Conservation (phyloP, 2,888 invertebrate genomes). For the Lasioglossum leucozonium region DNA sequence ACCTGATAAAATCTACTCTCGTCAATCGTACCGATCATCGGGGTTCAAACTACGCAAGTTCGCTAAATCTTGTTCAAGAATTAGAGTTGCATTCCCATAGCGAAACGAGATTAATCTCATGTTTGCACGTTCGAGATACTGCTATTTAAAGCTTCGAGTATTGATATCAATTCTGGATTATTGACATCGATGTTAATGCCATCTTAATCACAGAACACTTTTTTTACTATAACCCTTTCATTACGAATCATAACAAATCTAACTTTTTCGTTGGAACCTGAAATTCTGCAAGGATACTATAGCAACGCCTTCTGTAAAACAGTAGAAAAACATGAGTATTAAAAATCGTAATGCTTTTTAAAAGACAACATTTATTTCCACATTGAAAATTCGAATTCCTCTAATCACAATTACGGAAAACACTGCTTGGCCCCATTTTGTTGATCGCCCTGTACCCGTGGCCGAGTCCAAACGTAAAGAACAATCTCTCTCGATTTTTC, state of each 20-base stretch:
- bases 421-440: background rate
- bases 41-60: background rate
- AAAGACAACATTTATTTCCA: background rate
- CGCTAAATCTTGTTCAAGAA: background rate
- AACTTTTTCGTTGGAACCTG: background rate
- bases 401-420: background rate
- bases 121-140: background rate
- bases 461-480: background rate
- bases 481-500: background rate
- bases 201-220: background rate
- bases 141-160: background rate
- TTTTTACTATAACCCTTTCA: background rate
- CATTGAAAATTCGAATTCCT: background rate
- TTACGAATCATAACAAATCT: background rate
- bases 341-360: background rate
- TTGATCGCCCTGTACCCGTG: background rate
- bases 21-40: background rate
- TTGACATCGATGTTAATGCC: background rate
- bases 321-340: no score
- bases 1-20: background rate
- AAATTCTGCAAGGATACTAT: background rate
- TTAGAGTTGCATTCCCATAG: background rate
- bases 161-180: background rate
- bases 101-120: background rate
- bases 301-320: no score